Conservation (phyloP, 2,888 invertebrate genomes). For the Mesorhabditis spiculigera region DNA sequence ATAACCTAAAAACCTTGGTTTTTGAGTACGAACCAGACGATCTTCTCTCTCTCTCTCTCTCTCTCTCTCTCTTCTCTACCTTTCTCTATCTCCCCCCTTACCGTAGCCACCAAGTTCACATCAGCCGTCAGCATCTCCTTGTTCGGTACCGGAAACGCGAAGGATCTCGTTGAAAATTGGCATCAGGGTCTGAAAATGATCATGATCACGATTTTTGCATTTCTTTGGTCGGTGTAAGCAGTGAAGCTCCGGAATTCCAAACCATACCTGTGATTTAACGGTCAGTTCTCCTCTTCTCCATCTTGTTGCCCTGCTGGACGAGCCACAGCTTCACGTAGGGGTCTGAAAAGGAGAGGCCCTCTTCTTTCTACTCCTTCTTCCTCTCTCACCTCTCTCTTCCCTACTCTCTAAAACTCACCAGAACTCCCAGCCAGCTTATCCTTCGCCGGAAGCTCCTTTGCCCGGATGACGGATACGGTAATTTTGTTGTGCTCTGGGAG, state of each 20-base stretch:
- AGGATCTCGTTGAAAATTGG: conserved; percentile 58
- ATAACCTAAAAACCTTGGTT: conserved; percentile 39
- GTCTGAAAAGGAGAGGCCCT: conserved; percentile 38
- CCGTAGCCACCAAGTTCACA: conserved; percentile 53
- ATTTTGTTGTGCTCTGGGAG: conserved; percentile 87
- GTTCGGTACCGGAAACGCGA: conserved; percentile 52
- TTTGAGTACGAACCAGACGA: neutral
- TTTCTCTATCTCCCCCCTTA: conserved; percentile 22
- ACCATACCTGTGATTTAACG: conserved; percentile 38
- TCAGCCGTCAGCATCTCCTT: conserved; percentile 44
- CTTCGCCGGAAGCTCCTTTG: conserved; percentile 75
- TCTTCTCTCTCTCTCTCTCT: neutral
- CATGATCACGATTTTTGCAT: too few relatives aligned
- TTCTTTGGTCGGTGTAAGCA: too few relatives aligned
- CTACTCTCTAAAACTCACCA: conserved; percentile 12
- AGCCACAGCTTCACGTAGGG: conserved; percentile 59
- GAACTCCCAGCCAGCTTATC: conserved; percentile 31
- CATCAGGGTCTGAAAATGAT: conserved; percentile 22
- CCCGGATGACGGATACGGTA: conserved; percentile 85
- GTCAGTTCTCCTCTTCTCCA: conserved; percentile 58
- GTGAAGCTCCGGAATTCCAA: too few relatives aligned
- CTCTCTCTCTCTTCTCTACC: neutral
- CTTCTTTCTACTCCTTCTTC: too few relatives aligned
- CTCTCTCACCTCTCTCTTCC: too few relatives aligned
- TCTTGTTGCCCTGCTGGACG: conserved; percentile 55